Conservation (phyloP, 2,113 vertebrate species). For the Lota lota region DNA sequence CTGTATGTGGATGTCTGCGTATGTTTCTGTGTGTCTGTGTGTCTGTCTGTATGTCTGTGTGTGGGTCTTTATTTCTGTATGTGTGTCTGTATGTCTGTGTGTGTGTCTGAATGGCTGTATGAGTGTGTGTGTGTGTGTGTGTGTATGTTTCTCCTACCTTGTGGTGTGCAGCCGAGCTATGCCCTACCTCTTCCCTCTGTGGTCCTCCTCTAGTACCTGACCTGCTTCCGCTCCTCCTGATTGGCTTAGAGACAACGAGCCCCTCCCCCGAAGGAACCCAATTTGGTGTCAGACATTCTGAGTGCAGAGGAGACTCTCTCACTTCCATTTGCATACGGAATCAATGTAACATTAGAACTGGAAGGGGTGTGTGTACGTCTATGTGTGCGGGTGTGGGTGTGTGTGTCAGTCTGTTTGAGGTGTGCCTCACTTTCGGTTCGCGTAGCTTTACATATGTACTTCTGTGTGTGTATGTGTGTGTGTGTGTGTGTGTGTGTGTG, state of each 20-base stretch:
- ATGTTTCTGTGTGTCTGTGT: too few relatives aligned
- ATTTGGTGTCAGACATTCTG: constrained; percentile 34
- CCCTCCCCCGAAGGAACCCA: constrained; percentile 53
- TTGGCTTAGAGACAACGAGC: constrained; percentile 48
- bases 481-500: neutral
- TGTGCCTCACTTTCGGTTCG: neutral
- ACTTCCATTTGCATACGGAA: too few relatives aligned
- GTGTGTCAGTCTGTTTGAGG: neutral
- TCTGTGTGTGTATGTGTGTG: neutral
- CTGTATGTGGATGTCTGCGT: too few relatives aligned
- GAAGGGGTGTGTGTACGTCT: too few relatives aligned
- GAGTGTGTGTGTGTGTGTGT: constrained; percentile 17
- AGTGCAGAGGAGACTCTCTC: constrained; percentile 19
- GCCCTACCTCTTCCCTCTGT: constrained; percentile 57
- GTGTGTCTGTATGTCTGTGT: constrained; percentile 17
- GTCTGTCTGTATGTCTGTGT: too few relatives aligned
- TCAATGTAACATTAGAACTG: too few relatives aligned
- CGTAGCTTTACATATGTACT: too few relatives aligned
- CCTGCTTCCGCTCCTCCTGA: constrained; percentile 59
- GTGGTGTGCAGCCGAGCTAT: constrained; percentile 49
- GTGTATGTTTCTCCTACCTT: constrained; percentile 55
- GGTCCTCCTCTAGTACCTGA: constrained; percentile 67
- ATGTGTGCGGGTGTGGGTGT: too few relatives aligned
- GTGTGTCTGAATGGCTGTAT: constrained; percentile 14
- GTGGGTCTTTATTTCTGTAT: too few relatives aligned